Conservation (phyloP, 2,888 invertebrate genomes). For the Caenorhabditis angaria region DNA sequence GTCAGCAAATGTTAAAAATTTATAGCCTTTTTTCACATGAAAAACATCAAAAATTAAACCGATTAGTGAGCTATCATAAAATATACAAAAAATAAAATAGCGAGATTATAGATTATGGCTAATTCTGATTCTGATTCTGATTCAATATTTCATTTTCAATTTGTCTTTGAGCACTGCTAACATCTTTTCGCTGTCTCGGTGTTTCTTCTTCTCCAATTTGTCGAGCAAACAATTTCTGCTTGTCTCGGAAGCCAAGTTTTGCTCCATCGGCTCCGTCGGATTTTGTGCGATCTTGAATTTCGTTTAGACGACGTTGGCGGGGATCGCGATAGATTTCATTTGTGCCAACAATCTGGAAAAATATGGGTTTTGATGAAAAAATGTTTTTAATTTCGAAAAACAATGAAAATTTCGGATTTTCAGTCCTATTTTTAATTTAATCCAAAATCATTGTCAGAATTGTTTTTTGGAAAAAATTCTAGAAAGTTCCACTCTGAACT, state of each 20-base stretch:
- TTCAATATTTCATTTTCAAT: slow-evolving; percentile 35
- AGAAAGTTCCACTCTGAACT: too few relatives aligned
- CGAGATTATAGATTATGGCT: slow-evolving; percentile 15
- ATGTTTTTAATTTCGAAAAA: too few relatives aligned
- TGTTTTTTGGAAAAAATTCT: too few relatives aligned
- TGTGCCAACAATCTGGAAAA: slow-evolving; percentile 84
- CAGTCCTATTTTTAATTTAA: too few relatives aligned
- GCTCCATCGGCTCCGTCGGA: slow-evolving; percentile 75
- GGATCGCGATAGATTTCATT: slow-evolving; percentile 90
- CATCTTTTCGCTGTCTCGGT: slow-evolving; percentile 44
- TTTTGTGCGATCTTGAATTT: slow-evolving; percentile 48
- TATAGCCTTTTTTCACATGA: background rate
- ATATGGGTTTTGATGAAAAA: background rate
- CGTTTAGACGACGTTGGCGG: slow-evolving; percentile 76
- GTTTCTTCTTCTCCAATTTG: slow-evolving; percentile 84
- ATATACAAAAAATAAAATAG: background rate
- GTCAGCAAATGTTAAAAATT: background rate
- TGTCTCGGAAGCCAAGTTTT: slow-evolving; percentile 94
- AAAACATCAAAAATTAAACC: slow-evolving; percentile 22
- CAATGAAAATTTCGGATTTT: background rate
- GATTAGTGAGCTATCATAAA: slow-evolving; percentile 29
- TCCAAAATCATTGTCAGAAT: too few relatives aligned
- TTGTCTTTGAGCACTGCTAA: slow-evolving; percentile 48
- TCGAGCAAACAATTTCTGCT: slow-evolving; percentile 99
- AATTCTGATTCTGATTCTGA: background rate